Base-by-base conservation (phyloP, 2,113 vertebrate species). In the Pontoporia blainvillei region DNA sequence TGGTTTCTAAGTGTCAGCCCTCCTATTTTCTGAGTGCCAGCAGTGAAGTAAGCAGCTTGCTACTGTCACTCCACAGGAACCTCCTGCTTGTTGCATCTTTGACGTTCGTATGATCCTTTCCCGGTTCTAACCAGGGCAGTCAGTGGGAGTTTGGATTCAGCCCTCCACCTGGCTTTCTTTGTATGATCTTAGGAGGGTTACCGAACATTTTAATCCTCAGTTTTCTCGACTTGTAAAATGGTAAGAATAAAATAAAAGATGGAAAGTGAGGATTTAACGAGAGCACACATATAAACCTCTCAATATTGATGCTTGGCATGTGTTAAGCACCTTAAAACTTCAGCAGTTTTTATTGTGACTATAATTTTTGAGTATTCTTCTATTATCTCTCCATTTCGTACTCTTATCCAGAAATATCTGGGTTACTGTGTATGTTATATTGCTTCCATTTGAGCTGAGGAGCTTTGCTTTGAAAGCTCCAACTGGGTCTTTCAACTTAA, bases 401-500 rank as follows among this genome's bases (percentile, higher is more conserved):
- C 29, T 46, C 31, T 46, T 27, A 36, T 31, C n/a, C 5, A 72
- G 52, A 71, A 82, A 54, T 39, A 39, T 21, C 12, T 36, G 29
- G 15, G 10, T 62, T 64, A 29, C 39, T 46, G 1, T 49, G 4
- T 57, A 5, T 59, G 34, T 79, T 57, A 7, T 27, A 6, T 73
- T 17, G 13, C 41, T 78, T 84, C 8, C 11, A 41, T 52, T 11
- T 72, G 61, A 62, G n/a, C 13, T 27, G 25, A 39, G 2, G 17
- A 44, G 39, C 41, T 81, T 89, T 90, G 29, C n/a, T 82, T 84
- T 52, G 41, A 78, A 86, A 90, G 34, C 25, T 72, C 67, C 25
- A 36, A 23, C 46, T 83, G 15, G 34, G 18, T 34, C 64, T 64
- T 86, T 92, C 46, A 41, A 10, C 18, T 67, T 86, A 71, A 67